Evolutionary conservation across 1,140 invertebrate species (phyloP).

Genomic region (Drosophila chauvacae): DNA sequence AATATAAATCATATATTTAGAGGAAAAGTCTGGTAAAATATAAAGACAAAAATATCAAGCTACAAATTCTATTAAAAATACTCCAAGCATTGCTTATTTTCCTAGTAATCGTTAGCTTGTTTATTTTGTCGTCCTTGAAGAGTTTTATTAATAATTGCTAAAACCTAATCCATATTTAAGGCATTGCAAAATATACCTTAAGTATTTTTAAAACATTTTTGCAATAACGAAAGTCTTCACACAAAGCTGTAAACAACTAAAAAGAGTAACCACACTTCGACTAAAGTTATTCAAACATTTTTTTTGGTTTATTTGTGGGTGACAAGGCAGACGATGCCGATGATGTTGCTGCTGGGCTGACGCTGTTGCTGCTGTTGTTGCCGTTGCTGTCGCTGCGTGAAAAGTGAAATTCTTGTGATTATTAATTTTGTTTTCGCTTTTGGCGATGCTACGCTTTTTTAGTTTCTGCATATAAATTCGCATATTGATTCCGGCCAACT

Average conservation of each 20-base stretch:
- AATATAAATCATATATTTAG: too few relatives aligned
- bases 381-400: conserved; percentile 61
- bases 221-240: too few relatives aligned
- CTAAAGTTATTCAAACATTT: too few relatives aligned
- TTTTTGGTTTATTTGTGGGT: conserved; percentile 64
- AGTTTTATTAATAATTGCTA: neutral
- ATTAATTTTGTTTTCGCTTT: conserved; percentile 83
- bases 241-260: neutral
- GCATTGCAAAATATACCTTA: too few relatives aligned
- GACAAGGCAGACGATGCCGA: conserved; percentile 65
- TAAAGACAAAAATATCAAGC: neutral
- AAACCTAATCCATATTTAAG: neutral
- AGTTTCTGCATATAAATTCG: conserved; percentile 70
- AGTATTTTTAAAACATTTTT: neutral
- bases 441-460: conserved; percentile 72
- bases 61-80: neutral
- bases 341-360: conserved; percentile 34
- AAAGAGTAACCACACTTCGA: conserved; percentile 8
- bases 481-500: conserved; percentile 63
- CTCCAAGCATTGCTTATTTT: neutral
- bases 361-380: conserved; percentile 11
- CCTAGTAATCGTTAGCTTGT: neutral
- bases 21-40: neutral
- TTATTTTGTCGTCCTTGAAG: neutral
- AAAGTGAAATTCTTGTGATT: conserved; percentile 83